Percentiles rank a stretch among this genome's conserved stretches.
phyloP scores from a whole-genome alignment of 1,140 invertebrate genomes.

The Platyura marginata region DNA sequence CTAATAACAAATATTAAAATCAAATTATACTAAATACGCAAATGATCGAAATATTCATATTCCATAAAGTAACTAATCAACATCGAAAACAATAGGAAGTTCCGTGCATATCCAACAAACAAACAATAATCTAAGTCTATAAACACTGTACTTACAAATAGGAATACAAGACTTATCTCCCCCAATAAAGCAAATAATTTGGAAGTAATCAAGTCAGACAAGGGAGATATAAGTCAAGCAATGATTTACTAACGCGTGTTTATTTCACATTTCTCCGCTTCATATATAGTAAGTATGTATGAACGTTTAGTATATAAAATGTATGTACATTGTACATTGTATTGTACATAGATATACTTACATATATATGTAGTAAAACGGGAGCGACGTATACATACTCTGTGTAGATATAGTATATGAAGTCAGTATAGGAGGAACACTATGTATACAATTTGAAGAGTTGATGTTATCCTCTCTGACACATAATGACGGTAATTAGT shows the following conservation, averaged over 20 bases:
- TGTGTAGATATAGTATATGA: neutral
- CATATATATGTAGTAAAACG: neutral
- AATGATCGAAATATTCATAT: no score
- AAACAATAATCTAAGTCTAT: neutral
- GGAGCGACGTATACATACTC: neutral
- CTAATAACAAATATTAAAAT: no score
- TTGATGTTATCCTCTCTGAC: neutral
- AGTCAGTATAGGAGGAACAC: no score
- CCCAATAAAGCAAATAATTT: neutral
- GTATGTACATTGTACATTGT: neutral
- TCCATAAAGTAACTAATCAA: no score
- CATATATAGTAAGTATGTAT: no score
- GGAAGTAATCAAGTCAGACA: neutral
- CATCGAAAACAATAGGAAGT: no score
- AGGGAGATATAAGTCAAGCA: neutral
- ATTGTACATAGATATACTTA: neutral
- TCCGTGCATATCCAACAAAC: neutral
- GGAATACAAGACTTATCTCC: neutral
- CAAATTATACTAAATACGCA: no score
- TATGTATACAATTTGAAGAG: neutral
- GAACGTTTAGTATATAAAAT: neutral
- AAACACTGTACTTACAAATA: neutral
- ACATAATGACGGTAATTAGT: slow-evolving; percentile 1
- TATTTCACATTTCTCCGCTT: neutral
- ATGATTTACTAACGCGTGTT: neutral